Conservation (phyloP, 1,140 invertebrate species). For the Callitettix versicolor region DNA sequence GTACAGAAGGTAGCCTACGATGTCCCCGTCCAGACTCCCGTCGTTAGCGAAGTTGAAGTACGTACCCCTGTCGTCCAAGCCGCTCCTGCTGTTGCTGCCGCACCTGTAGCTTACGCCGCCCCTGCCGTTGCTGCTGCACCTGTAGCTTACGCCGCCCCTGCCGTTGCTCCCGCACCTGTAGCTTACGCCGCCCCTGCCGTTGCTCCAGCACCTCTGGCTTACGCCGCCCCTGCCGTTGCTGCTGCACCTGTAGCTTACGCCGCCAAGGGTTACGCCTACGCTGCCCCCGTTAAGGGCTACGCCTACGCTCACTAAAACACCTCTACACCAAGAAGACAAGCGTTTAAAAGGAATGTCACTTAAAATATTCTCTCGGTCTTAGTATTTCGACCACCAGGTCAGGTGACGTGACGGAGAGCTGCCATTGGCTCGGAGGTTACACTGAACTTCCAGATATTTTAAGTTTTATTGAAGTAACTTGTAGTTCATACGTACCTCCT, state of each 20-base stretch:
- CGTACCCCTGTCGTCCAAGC: conserved; percentile 27
- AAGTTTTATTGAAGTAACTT: too few relatives aligned
- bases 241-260: conserved; percentile 32
- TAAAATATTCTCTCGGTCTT: conserved; percentile 9
- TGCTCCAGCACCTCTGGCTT: conserved; percentile 24
- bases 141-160: conserved; percentile 27
- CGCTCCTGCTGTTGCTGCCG: conserved; percentile 30
- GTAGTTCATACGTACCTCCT: too few relatives aligned
- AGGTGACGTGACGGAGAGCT: too few relatives aligned
- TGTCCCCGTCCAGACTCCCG: conserved; percentile 22
- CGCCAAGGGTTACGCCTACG: conserved; percentile 35
- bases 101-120: conserved; percentile 28
- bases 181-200: conserved; percentile 32
- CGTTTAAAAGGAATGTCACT: conserved; percentile 4
- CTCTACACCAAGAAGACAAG: not conserved
- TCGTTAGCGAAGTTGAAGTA: conserved; percentile 26
- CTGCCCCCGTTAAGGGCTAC: conserved; percentile 24
- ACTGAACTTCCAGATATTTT: too few relatives aligned
- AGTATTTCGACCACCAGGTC: not conserved
- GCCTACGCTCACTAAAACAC: conserved; percentile 18
- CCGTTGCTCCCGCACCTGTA: conserved; percentile 29
- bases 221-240: conserved; percentile 28
- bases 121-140: conserved; percentile 23
- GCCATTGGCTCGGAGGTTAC: too few relatives aligned
- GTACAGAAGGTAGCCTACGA: conserved; percentile 23